Conservation (phyloP, 2,797 vertebrate genomes). For the Synaphobranchus kaupii region DNA sequence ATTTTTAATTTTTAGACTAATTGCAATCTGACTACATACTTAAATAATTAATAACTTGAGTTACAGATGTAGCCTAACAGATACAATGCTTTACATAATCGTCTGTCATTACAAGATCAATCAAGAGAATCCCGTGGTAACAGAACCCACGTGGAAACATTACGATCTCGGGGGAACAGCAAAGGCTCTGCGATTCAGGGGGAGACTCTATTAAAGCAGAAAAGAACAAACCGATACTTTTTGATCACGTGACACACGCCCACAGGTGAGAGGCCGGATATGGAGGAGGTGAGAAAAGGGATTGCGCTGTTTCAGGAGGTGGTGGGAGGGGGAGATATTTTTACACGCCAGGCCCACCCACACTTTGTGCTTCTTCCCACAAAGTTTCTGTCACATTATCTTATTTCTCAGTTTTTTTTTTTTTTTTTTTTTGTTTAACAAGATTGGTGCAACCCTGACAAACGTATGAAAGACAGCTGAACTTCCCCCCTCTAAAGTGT, state of each 20-base stretch:
- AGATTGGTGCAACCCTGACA: neutral
- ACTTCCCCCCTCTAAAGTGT: neutral
- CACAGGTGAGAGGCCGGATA: constrained; percentile 5
- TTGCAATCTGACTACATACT: too few species aligned
- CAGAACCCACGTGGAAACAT: neutral
- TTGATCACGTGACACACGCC: neutral
- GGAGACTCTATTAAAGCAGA: neutral
- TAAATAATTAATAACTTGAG: too few species aligned
- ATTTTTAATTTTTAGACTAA: too few species aligned
- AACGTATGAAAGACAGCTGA: constrained; percentile 5
- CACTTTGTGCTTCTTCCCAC: neutral
- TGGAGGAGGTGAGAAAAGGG: constrained; percentile 11
- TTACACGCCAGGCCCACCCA: constrained; percentile 6
- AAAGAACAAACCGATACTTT: neutral
- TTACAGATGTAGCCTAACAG: too few species aligned
- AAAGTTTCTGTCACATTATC: constrained; percentile 9
- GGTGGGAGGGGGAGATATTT: constrained; percentile 7
- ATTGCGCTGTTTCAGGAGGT: neutral
- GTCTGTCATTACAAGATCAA: neutral
- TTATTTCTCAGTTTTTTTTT: neutral
- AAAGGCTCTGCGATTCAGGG: neutral
- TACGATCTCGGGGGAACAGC: neutral
- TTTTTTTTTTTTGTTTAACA: neutral
- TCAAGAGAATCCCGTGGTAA: neutral
- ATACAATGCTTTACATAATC: too few species aligned